phyloP scores from a whole-genome alignment of 2,888 invertebrate genomes.

The Gari tellinella region DNA sequence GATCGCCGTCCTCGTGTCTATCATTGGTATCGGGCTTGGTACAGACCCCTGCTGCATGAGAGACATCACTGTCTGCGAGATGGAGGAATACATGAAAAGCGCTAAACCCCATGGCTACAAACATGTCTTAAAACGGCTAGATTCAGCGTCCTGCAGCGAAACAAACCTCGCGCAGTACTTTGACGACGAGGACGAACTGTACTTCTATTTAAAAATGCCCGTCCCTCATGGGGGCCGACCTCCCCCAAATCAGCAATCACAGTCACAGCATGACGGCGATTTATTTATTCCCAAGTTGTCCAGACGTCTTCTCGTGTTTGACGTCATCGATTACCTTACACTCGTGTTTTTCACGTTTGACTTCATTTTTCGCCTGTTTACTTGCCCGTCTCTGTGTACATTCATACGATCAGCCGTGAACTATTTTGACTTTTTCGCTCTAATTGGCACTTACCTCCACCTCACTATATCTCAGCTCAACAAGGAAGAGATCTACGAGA shows the following conservation, averaged over 20 bases:
- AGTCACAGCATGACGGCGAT: not conserved
- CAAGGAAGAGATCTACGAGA: conserved; percentile 23
- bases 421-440: conserved; percentile 24
- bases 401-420: conserved; percentile 23
- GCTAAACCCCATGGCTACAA: not conserved
- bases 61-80: conserved; percentile 6
- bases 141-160: not conserved
- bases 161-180: not conserved
- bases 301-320: conserved; percentile 2
- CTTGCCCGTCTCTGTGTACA: conserved; percentile 19
- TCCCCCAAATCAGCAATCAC: not conserved
- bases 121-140: not conserved
- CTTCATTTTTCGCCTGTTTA: conserved; percentile 12
- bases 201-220: not conserved
- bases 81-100: conserved; percentile 7
- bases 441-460: conserved; percentile 21
- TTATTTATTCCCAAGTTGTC: conserved; percentile 10
- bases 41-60: conserved; percentile 27
- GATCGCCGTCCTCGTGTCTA: conserved; percentile 35
- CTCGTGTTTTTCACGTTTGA: conserved; percentile 31
- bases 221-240: not conserved
- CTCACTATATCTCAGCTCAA: not conserved
- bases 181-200: conserved; percentile 2
- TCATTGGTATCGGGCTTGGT: conserved; percentile 39
- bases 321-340: conserved; percentile 21